These are phyloP conservation scores for Pyrocephalus nanus DNA, from an alignment of 2,797 vertebrate species.

Conservation along the genomic window DNA sequence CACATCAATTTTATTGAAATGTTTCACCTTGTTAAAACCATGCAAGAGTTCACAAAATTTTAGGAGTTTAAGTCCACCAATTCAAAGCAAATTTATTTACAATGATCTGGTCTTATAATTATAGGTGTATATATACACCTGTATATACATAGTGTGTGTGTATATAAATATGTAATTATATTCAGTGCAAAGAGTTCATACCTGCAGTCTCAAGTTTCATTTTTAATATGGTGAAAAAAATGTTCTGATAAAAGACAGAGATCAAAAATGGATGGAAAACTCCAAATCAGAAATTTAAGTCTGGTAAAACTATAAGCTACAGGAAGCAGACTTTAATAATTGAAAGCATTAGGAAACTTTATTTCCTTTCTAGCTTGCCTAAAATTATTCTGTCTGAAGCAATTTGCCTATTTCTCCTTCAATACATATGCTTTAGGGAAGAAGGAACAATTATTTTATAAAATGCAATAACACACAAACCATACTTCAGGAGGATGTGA, in stretches of 20 bases:
- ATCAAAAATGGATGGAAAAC: background rate
- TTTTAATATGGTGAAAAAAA: background rate
- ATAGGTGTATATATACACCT: background rate
- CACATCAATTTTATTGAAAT: background rate
- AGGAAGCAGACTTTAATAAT: conserved; percentile 19
- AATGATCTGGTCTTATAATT: background rate
- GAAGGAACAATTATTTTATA: conserved; percentile 1
- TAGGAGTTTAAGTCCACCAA: background rate
- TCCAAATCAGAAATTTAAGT: background rate
- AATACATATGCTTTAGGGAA: background rate
- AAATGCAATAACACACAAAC: background rate
- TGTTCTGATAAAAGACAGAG: background rate
- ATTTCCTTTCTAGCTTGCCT: background rate
- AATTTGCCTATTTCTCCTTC: background rate
- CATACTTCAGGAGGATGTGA: background rate
- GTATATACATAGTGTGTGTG: too few relatives aligned
- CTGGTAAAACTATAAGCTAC: conserved; percentile 12
- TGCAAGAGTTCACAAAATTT: background rate
- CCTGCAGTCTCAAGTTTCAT: background rate
- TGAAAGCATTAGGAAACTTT: conserved; percentile 15
- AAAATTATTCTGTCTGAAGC: conserved; percentile 16
- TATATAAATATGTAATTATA: too few relatives aligned
- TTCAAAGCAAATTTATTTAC: background rate
- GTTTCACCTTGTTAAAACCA: background rate
- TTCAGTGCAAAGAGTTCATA: background rate